A percentile compares a stretch with the other conserved stretches of the same genome.
phyloP scores from a whole-genome alignment of 1,140 invertebrate species.

The Microplitis mediator region DNA sequence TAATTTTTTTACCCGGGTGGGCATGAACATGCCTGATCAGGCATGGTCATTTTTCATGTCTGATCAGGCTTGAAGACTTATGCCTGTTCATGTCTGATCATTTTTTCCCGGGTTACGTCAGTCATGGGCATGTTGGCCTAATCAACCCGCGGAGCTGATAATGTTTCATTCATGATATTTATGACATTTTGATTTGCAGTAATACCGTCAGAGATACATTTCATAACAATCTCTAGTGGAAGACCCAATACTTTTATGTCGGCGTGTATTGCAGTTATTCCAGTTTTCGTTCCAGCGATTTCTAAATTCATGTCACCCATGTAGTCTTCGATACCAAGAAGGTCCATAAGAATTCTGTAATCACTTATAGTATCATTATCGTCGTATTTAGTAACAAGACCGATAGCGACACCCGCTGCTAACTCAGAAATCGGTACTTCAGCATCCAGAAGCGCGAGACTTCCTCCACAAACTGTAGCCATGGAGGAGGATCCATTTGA shows the following conservation, averaged over 20 bases:
- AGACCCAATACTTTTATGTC: conserved; percentile 94
- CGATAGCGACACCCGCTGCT: conserved; percentile 93
- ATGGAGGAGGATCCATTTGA: conserved; percentile 99
- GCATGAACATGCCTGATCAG: too few species aligned
- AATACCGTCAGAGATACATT: conserved; percentile 77
- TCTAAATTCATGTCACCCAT: conserved; percentile 99
- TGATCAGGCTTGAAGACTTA: too few species aligned
- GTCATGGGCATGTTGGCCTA: conserved; percentile 86
- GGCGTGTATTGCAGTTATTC: conserved; percentile 92
- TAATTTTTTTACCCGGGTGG: too few species aligned
- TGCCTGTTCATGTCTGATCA: too few species aligned
- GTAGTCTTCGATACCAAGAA: conserved; percentile 97
- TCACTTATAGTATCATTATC: conserved; percentile 72
- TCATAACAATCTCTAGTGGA: conserved; percentile 86
- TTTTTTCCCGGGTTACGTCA: too few species aligned
- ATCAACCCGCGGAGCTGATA: conserved; percentile 68
- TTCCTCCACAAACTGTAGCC: conserved; percentile 96
- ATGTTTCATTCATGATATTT: conserved; percentile 79
- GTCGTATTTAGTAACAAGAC: conserved; percentile 75
- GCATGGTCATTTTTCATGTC: too few species aligned
- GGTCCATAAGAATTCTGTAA: conserved; percentile 89
- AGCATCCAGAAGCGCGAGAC: conserved; percentile 93
- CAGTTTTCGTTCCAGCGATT: conserved; percentile 90
- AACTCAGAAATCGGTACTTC: conserved; percentile 82
- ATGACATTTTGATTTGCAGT: conserved; percentile 81